Conservation (phyloP, 2,797 vertebrate genomes). For the Emydoidea blandingii region DNA sequence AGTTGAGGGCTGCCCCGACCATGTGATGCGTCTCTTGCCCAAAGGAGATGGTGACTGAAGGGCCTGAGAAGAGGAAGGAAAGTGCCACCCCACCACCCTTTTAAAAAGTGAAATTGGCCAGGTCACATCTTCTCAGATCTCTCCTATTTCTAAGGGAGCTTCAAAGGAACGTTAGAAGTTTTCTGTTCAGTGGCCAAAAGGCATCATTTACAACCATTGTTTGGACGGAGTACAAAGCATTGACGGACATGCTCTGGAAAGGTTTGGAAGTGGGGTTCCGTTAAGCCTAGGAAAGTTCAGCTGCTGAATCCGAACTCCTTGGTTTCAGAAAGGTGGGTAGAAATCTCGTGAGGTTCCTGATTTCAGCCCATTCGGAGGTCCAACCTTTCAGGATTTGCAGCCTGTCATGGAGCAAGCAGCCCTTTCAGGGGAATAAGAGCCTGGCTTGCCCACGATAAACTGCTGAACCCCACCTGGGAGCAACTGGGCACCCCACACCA, state of each 20-base stretch:
- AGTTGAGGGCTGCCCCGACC: neutral
- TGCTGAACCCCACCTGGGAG: too few species aligned
- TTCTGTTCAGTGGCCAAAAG: neutral
- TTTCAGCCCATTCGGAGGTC: rapidly evolving
- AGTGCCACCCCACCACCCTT: neutral
- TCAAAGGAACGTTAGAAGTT: neutral
- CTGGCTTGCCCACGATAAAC: too few species aligned
- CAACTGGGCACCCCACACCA: too few species aligned
- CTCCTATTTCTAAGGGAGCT: neutral
- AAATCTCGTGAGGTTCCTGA: rapidly evolving
- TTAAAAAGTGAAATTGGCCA: neutral
- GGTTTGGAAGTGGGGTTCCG: neutral
- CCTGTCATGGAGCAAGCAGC: too few species aligned
- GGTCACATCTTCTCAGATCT: neutral
- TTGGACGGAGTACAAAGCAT: neutral
- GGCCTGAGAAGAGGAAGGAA: neutral
- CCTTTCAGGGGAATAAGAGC: too few species aligned
- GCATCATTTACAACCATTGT: neutral
- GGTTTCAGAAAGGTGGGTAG: neutral
- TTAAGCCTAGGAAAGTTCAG: rapidly evolving
- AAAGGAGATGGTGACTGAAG: neutral
- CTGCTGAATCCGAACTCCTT: neutral
- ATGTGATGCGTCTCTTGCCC: neutral
- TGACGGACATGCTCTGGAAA: neutral
- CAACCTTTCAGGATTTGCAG: neutral